phyloP scores from a whole-genome alignment of 2,888 invertebrate genomes.

The Drosophila fungiperda region DNA sequence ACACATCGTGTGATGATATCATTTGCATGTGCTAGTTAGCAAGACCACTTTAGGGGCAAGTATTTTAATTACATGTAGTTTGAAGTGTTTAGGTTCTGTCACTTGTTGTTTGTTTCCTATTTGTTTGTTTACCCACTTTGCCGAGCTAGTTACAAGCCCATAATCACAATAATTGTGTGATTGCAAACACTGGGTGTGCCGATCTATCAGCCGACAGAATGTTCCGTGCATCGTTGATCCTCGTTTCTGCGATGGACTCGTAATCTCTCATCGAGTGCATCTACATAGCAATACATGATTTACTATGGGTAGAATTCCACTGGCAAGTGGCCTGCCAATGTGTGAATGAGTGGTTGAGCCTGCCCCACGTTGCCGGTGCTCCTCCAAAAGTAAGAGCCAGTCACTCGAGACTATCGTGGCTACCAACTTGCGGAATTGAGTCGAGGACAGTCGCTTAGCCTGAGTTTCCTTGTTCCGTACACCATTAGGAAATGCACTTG shows the following conservation, averaged over 20 bases:
- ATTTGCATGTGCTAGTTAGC: slow-evolving; percentile 7
- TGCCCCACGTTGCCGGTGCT: background rate
- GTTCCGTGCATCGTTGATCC: slow-evolving; percentile 5
- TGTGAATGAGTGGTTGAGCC: background rate
- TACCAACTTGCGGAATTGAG: slow-evolving; percentile 18
- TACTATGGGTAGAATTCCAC: slow-evolving; percentile 51
- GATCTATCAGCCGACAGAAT: slow-evolving; percentile 22
- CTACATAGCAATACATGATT: slow-evolving; percentile 26
- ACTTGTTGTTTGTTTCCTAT: slow-evolving; percentile 10
- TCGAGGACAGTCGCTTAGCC: slow-evolving; percentile 11
- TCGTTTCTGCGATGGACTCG: slow-evolving; percentile 5
- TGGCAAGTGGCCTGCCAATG: slow-evolving; percentile 31
- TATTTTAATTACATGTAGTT: slow-evolving; percentile 65
- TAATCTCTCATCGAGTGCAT: slow-evolving; percentile 39
- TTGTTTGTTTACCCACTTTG: slow-evolving; percentile 22
- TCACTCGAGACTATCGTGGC: slow-evolving; percentile 21
- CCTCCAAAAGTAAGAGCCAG: slow-evolving; percentile 12
- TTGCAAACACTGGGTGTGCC: slow-evolving; percentile 26
- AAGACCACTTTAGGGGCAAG: slow-evolving; percentile 39
- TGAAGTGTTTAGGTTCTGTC: slow-evolving; percentile 45
- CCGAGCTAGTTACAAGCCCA: slow-evolving; percentile 23
- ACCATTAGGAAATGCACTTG: background rate
- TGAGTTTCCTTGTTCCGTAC: slow-evolving; percentile 32
- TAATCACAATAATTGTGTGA: slow-evolving; percentile 22
- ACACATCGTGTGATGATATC: slow-evolving; percentile 3